Evolutionary conservation across 1,140 invertebrate genomes (phyloP), one percentile per base, ranked within the genome.

Genomic region (Lordiphosa stackelbergi): DNA sequence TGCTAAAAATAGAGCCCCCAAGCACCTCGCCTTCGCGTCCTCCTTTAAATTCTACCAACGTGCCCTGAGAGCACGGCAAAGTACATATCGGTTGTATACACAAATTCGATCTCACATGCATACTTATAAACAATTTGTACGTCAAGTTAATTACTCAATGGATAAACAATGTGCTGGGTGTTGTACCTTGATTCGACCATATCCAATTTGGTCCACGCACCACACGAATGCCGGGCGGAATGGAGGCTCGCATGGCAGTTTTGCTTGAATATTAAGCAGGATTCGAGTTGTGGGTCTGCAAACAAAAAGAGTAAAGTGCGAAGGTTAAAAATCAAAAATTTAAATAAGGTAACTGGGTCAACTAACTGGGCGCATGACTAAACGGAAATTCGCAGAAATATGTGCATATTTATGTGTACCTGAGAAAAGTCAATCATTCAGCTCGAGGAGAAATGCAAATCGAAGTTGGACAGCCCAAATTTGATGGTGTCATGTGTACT

Each of bases 161-260:
- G 54, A 28, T 77, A 73, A 77, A 77, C 72, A 81, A 77, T 52
- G 37, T 51, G 43, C 45, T 58, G 34, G 24, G 43, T 72, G 28
- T 49, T 62, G 56, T 88, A 91, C 90, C 90, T 88, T 92, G 94
- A 83, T 93, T 90, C 9, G 88, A 90, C 94, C 94, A 95, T 77
- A 92, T 92, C 95, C 95, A 96, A 88, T 95, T 93, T 16, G 92
- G 92, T 7, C 94, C 94, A 46, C 94, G 89, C 6, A 95, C 94
- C 35, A 96, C 95, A 68, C 94, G 89, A 53, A 95, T 87, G 11
- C 94, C 94, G n/a, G 89, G 84, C 35, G 77, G 79, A 73, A 88
- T 85, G 61, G 85, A 66, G 63, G 85, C 68, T 56, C 81, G 73
- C 85, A 86, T 87, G 58, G 49, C 75, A 34, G 38, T 38, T 28